Evolutionary conservation across 30 jellyfish, hydroid and myxozoan genomes (phyloP), one percentile per base, ranked within the genome.

Genomic region (Hydractinia symbiolongicarpus): DNA sequence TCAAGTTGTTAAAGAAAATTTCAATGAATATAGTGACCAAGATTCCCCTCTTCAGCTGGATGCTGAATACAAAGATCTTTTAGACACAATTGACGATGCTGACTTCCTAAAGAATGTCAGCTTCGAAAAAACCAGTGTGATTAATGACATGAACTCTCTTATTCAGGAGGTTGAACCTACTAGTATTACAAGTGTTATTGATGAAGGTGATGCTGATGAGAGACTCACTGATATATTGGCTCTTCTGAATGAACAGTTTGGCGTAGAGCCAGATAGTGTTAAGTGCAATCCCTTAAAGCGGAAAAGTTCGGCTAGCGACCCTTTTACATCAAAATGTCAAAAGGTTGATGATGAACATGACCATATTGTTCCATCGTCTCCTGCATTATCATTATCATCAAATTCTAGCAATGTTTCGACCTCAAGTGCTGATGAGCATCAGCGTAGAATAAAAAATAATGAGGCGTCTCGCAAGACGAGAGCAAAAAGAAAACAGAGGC

Each of bases 401-500:
- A 6, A 54, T 5, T 11, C 44, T 74, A 9, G 51, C 69, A 55
- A 50, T 4, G 40, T 19, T 8, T 81, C 88, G 7, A 82, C 89
- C 5, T 89, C 66, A 52, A 80, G 76, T 19, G 77, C 76, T 76
- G 85, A 88, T 6, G 95, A 73, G 40, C 80, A 81, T 19, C 66
- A 83, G 76, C 72, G 97, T 9, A 71, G 97, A 52, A 72, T 30
- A 53, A 89, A 84, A 73, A 89, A 89, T 76, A 89, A 89, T 84
- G 87, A 72, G 16, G 97, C 97, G 13, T 89, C 97, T 19, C 84
- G 85, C 64, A 53, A 84, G 4, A 84, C 97, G 50, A 72, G 97
- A 73, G 92, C 95, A 16, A 79, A 76, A 71, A 58, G 95, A 70
- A 89, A 84, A 76, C 58, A 73, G 50, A 80, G 82, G 53, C 97